Evolutionary conservation across 2,797 vertebrate genomes (phyloP).

Genomic region (Sciurus carolinensis): DNA sequence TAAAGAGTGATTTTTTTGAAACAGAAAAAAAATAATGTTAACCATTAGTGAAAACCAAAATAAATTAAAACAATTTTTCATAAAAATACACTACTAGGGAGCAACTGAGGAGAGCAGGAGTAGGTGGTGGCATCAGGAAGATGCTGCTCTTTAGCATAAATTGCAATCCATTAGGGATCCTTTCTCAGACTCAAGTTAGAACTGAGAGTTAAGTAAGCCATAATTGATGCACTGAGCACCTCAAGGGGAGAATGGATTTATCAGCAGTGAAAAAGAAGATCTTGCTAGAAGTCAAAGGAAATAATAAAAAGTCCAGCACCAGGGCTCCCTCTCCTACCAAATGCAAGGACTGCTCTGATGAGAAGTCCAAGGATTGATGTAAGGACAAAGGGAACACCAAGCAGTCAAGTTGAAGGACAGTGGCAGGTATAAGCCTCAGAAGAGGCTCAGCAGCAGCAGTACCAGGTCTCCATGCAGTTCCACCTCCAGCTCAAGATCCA

Average conservation of each 20-base stretch:
- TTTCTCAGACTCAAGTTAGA: conserved; percentile 86
- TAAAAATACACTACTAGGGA: not conserved
- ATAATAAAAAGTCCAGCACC: conserved; percentile 88
- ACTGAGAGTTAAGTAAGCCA: conserved; percentile 87
- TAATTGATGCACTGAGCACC: conserved; percentile 85
- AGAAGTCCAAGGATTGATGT: conserved; percentile 95
- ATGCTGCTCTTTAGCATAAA: conserved; percentile 86
- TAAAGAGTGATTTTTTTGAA: not conserved
- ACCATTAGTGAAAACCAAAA: too few relatives aligned
- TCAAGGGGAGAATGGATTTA: conserved; percentile 88
- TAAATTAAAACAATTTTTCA: not conserved
- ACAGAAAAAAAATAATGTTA: not conserved
- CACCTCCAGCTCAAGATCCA: conserved; percentile 96
- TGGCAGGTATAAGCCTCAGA: conserved; percentile 95
- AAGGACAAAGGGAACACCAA: conserved; percentile 96
- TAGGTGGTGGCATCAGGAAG: too few relatives aligned
- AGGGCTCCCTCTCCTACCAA: conserved; percentile 99
- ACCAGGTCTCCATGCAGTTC: conserved; percentile 96
- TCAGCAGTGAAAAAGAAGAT: conserved; percentile 89
- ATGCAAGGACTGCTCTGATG: conserved; percentile 95
- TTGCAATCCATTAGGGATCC: conserved; percentile 87
- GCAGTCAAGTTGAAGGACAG: conserved; percentile 94
- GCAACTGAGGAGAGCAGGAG: too few relatives aligned
- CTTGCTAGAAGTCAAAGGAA: conserved; percentile 88
- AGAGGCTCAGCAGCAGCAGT: conserved; percentile 96